These are phyloP conservation scores for Synanthedon andrenaeformis DNA, from an alignment of 2,888 invertebrate genomes.

Conservation along the genomic window DNA sequence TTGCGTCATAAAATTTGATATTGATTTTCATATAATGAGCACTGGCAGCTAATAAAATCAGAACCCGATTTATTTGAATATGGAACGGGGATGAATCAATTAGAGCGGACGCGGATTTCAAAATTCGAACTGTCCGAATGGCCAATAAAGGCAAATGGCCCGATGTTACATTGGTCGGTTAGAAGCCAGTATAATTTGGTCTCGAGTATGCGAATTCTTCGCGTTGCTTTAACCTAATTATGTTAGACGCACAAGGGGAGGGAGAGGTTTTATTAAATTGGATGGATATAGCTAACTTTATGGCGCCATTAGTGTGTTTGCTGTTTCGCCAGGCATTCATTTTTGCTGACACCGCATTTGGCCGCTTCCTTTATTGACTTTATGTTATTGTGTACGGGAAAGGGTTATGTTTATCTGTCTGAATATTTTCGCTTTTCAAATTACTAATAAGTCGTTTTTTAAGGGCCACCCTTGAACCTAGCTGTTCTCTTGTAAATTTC, in stretches of 20 bases:
- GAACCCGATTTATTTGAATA: conserved; percentile 31
- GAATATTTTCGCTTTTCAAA: no score
- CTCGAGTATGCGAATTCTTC: conserved; percentile 7
- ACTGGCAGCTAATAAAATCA: not conserved
- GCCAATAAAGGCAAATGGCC: conserved; percentile 59
- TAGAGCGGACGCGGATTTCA: conserved; percentile 45
- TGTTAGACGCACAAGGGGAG: conserved; percentile 4
- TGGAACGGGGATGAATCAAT: conserved; percentile 44
- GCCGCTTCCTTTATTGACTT: conserved; percentile 20
- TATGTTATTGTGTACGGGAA: not conserved
- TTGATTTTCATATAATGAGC: not conserved
- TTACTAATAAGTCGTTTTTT: no score
- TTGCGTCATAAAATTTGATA: not conserved
- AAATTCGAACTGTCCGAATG: conserved; percentile 48
- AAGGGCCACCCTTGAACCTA: no score
- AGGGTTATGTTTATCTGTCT: not conserved
- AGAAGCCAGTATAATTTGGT: conserved; percentile 28
- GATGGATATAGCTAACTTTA: conserved; percentile 34
- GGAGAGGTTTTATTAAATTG: conserved; percentile 22
- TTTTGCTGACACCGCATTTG: conserved; percentile 37
- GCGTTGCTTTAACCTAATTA: not conserved
- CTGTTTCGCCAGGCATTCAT: conserved; percentile 34
- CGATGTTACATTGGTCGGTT: conserved; percentile 36
- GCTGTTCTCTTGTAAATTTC: no score
- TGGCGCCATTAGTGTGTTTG: conserved; percentile 52